Percentiles rank a stretch among this genome's conserved stretches.
Conservation (phyloP, 64 coral and sea anemone genomes). For the Pachyseris speciosa region DNA sequence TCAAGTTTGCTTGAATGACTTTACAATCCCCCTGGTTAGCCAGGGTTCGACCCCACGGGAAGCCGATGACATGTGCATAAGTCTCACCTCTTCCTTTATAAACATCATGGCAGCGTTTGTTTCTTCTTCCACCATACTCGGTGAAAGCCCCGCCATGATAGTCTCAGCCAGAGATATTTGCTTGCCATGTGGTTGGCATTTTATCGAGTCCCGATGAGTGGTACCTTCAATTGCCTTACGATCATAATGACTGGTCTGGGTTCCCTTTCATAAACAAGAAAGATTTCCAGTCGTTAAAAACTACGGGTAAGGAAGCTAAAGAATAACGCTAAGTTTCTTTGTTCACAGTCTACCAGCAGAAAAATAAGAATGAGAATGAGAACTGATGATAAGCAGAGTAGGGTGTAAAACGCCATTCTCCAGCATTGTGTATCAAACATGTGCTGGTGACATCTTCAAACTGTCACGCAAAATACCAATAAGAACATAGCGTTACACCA, state of each 20-base stretch:
- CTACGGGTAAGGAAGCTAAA: too few species aligned
- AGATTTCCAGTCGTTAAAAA: neutral
- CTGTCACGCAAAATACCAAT: neutral
- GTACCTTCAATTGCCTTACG: neutral
- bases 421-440: neutral
- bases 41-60: neutral
- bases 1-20: too few species aligned
- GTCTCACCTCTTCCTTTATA: constrained; percentile 75
- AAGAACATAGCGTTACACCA: too few species aligned
- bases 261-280: constrained; percentile 59
- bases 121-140: constrained; percentile 73
- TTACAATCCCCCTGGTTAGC: too few species aligned
- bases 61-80: neutral
- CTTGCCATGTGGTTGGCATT: neutral
- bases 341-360: neutral
- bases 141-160: constrained; percentile 74
- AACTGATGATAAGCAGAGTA: too few species aligned
- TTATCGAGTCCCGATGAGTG: neutral
- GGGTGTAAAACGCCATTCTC: too few species aligned
- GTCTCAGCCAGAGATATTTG: constrained; percentile 59
- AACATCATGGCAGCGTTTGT: constrained; percentile 49
- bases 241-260: constrained; percentile 75
- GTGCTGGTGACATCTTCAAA: neutral
- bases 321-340: neutral
- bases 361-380: too few species aligned